A percentile compares a stretch with the other conserved stretches of the same genome.
Evolutionary conservation across 1,140 invertebrate genomes (phyloP).

Genomic region (Procambarus clarkii): DNA sequence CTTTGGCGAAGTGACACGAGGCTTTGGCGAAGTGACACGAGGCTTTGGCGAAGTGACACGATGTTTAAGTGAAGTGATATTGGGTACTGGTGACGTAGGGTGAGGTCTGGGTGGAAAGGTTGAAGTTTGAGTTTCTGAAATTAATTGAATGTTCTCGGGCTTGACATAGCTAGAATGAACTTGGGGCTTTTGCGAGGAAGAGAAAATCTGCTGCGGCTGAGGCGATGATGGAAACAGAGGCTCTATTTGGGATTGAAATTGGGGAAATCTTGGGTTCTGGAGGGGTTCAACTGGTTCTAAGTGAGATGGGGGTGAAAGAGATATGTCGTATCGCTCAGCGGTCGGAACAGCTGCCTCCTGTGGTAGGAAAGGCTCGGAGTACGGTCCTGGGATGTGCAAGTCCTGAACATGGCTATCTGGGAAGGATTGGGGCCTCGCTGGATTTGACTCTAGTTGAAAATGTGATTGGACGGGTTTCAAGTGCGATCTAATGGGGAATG

Average conservation of each 20-base stretch:
- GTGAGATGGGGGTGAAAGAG: not conserved
- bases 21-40: not conserved
- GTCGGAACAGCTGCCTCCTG: conserved; percentile 29
- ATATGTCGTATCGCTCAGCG: not conserved
- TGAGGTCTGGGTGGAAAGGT: not conserved
- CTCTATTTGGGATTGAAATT: not conserved
- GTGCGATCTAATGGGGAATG: conserved; percentile 11
- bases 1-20: not conserved
- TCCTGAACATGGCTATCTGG: not conserved
- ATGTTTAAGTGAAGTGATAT: not conserved
- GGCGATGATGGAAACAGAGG: not conserved
- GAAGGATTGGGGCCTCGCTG: conserved; percentile 16
- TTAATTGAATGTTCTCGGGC: no score
- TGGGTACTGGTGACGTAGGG: conserved; percentile 1
- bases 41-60: not conserved
- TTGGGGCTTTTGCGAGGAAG: not conserved
- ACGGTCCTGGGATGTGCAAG: not conserved
- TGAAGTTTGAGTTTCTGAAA: not conserved
- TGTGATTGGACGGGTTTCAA: not conserved
- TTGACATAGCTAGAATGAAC: not conserved
- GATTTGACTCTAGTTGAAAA: not conserved
- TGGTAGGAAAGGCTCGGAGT: conserved; percentile 38
- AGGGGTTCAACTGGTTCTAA: not conserved
- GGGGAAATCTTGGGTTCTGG: not conserved
- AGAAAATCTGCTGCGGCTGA: not conserved